Evolutionary conservation across 2,888 invertebrate genomes (phyloP), one percentile per base, ranked within the genome.

Genomic region (Mimachlamys varia): DNA sequence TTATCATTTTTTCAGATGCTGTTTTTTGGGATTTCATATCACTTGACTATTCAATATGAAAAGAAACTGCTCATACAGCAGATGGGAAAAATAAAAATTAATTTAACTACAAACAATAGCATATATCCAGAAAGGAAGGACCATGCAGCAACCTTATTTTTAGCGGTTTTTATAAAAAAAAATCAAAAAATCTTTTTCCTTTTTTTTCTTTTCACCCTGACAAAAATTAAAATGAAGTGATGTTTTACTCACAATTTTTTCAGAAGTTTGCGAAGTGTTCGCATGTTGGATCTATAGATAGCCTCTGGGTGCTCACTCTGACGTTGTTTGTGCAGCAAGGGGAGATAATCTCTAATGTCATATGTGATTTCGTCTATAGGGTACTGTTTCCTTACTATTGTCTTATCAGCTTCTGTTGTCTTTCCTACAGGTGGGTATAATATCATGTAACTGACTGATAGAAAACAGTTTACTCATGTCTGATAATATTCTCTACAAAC

Each of bases 261-360:
- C 50, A 95, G 92, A 12, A 95, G 89, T 91, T 93, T 93, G 88
- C 96, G 90, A 1, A 96, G 93, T 17, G 94, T 95, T 91, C 94
- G 94, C 15, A 96, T 92, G 88, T 95, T 94, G 37, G 95, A 94
- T n/a, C 91, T 89, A 88, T 93, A 92, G 38, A 95, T 94, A 19
- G 93, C 93, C 58, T 94, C 93, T 0, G 94, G 95, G 89, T 95
- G 94, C 90, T 95, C 95, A 90, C 93, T 95, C 90, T 94, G 94
- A 15, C 95, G 91, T 76, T 95, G 94, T 90, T 95, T 95, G 90
- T 95, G 96, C 0, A 95, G 90, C 27, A 94, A 89, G 5, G 94
- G 94, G 58, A 95, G 94, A 89, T 96, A 95, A 90, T 96, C 96
- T 89, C 94, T 92, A 87, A 96, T 95, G 90, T 96, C 94, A 92